These are phyloP conservation scores for Drosophila asahinai DNA, from an alignment of 1,140 invertebrate species.

Conservation along the genomic window DNA sequence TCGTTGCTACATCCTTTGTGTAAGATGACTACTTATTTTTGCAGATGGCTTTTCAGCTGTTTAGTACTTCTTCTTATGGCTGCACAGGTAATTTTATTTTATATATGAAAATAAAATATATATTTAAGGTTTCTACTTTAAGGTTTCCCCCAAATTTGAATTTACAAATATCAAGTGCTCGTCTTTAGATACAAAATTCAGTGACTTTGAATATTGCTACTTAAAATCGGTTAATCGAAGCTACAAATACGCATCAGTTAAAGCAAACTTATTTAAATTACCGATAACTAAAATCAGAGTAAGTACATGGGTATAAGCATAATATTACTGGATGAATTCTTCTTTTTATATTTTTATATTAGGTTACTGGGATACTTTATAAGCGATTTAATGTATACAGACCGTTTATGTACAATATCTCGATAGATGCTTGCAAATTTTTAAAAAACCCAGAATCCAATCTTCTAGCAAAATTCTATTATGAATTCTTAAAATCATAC, in stretches of 20 bases:
- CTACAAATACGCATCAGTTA: constrained; percentile 12
- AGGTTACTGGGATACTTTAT: neutral
- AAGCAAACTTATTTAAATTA: neutral
- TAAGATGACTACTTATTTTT: neutral
- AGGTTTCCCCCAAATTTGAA: constrained; percentile 5
- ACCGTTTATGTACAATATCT: no score
- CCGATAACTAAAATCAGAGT: neutral
- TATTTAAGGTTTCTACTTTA: neutral
- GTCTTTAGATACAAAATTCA: constrained; percentile 3
- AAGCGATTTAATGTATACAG: neutral
- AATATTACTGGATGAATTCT: no score
- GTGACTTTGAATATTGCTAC: constrained; percentile 9
- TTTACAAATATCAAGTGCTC: constrained; percentile 21
- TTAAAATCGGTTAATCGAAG: constrained; percentile 21
- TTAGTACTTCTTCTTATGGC: neutral
- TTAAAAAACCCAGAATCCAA: neutral
- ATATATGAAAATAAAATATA: neutral
- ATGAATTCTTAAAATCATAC: neutral
- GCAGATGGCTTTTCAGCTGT: neutral
- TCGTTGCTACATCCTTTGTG: neutral
- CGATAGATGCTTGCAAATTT: neutral
- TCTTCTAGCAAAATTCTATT: neutral
- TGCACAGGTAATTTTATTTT: neutral
- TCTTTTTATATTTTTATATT: no score
- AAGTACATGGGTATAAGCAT: neutral